Evolutionary conservation across 1,140 invertebrate species (phyloP).

Genomic region (Ladona fulva): DNA sequence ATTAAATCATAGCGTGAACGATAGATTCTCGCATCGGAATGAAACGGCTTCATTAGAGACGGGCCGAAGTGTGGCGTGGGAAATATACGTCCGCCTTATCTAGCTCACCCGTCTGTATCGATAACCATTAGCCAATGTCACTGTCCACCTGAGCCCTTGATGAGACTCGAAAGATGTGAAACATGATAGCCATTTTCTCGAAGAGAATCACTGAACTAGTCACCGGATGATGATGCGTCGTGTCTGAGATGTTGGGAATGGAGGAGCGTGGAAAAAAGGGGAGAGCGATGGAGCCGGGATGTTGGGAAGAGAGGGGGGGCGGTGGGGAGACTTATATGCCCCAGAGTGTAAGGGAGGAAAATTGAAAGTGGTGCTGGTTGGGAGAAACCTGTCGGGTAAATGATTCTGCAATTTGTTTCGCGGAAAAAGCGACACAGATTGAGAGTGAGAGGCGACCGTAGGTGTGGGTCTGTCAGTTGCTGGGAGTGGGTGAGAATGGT

Average conservation of each 20-base stretch:
- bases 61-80: no score
- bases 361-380: background rate
- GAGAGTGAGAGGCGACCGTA: background rate
- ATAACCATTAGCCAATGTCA: background rate
- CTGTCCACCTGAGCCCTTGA: background rate
- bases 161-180: background rate
- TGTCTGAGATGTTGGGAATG: background rate
- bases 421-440: background rate
- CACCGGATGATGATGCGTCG: background rate
- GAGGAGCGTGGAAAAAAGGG: background rate
- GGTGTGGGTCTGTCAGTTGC: background rate
- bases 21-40: no score
- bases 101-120: background rate
- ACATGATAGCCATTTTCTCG: background rate
- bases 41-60: no score
- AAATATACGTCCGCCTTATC: background rate
- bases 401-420: conserved; percentile 6
- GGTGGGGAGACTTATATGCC: conserved; percentile 19
- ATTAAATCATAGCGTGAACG: no score
- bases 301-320: conserved; percentile 24
- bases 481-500: background rate
- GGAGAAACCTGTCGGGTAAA: background rate
- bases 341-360: conserved; percentile 26
- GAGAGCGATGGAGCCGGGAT: conserved; percentile 17
- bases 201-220: background rate